Percentiles rank a stretch among this genome's conserved stretches.
Conservation (phyloP, 2,888 invertebrate species). For the Athetis lepigone region DNA sequence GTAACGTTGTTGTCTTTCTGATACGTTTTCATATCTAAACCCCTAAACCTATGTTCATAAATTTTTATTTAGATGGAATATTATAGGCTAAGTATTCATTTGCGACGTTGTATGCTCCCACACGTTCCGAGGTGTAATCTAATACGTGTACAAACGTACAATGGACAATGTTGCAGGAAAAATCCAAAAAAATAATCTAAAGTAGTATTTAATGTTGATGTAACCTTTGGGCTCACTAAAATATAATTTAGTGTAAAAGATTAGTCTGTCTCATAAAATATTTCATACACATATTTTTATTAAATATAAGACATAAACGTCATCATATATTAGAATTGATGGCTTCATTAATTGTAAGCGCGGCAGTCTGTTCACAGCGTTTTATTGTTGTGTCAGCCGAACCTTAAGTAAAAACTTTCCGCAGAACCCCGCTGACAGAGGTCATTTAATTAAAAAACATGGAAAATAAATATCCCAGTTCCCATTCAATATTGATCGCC, state of each 20-base stretch:
- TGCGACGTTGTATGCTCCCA: too few relatives aligned
- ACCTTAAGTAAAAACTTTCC: conserved; percentile 41
- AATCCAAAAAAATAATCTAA: too few relatives aligned
- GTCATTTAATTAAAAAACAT: conserved; percentile 59
- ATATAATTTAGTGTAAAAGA: conserved; percentile 25
- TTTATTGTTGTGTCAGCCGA: conserved; percentile 27
- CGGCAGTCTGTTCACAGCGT: conserved; percentile 19
- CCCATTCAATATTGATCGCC: conserved; percentile 48
- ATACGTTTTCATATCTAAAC: too few relatives aligned
- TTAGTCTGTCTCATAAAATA: conserved; percentile 45
- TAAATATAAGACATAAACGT: conserved; percentile 38
- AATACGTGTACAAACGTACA: too few relatives aligned
- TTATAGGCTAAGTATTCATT: too few relatives aligned
- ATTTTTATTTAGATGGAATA: too few relatives aligned
- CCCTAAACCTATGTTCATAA: too few relatives aligned
- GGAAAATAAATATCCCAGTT: conserved; percentile 49
- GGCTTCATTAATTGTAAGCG: conserved; percentile 34
- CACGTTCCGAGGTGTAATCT: too few relatives aligned
- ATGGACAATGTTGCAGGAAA: too few relatives aligned
- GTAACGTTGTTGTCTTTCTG: too few relatives aligned
- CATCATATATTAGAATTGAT: conserved; percentile 38
- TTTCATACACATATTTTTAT: conserved; percentile 35
- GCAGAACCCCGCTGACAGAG: conserved; percentile 42
- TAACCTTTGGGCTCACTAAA: conserved; percentile 10
- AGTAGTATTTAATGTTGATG: conserved; percentile 14